Percentiles rank a stretch among this genome's conserved stretches.
Conservation (phyloP, 30 jellyfish, hydroid and myxozoan genomes). For the Turritopsis dohrnii region DNA sequence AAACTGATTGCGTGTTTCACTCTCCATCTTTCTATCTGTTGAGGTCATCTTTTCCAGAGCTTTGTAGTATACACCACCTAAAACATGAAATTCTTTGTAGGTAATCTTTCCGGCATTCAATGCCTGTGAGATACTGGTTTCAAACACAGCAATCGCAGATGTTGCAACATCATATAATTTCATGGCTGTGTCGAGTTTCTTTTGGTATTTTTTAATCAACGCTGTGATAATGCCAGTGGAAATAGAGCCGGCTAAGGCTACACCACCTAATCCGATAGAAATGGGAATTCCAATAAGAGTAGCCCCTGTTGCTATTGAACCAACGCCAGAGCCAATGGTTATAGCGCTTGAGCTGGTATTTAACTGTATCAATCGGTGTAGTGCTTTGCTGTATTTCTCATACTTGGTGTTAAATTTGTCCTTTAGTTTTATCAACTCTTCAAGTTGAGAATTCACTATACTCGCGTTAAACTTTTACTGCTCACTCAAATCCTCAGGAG, state of each 20-base stretch:
- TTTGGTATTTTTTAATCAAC: slow-evolving; percentile 5
- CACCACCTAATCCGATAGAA: too few relatives aligned
- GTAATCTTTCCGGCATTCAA: slow-evolving; percentile 6
- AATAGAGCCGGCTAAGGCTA: background rate
- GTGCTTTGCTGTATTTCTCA: slow-evolving; percentile 10
- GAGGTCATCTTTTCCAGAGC: slow-evolving; percentile 8
- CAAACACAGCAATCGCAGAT: slow-evolving; percentile 11
- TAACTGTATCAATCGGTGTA: slow-evolving; percentile 1
- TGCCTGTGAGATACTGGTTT: slow-evolving; percentile 3
- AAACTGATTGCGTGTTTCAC: slow-evolving; percentile 8
- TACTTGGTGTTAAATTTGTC: slow-evolving; percentile 6
- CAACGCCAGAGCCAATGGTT: too few relatives aligned
- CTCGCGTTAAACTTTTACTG: too few relatives aligned
- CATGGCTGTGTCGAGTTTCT: slow-evolving; percentile 10
- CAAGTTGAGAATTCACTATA: slow-evolving; percentile 9
- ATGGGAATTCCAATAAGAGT: too few relatives aligned
- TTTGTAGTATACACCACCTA: slow-evolving; percentile 10
- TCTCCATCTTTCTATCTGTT: slow-evolving; percentile 10
- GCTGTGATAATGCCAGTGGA: slow-evolving; percentile 11
- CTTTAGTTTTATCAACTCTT: background rate
- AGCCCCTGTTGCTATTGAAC: too few relatives aligned
- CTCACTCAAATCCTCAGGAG: slow-evolving; percentile 11
- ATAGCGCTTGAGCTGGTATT: slow-evolving; percentile 13
- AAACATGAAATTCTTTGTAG: slow-evolving; percentile 1
- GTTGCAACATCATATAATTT: slow-evolving; percentile 6